Evolutionary conservation across 2,888 invertebrate genomes (phyloP), one percentile per base, ranked within the genome.

Genomic region (Notodonta dromedarius): DNA sequence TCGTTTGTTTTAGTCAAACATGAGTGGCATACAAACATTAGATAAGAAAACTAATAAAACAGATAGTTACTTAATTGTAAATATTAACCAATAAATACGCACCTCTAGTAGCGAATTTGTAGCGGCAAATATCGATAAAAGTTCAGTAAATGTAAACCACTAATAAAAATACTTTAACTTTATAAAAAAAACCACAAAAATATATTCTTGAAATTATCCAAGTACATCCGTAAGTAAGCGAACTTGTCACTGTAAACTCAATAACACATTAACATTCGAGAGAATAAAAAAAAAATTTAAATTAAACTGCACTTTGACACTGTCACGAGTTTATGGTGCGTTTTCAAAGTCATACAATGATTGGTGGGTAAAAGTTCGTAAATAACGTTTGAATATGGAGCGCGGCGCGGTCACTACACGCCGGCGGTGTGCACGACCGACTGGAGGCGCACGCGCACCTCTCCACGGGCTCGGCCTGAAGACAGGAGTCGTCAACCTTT

Each of bases 401-500:
- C 82, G 85, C 74, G 71, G 83, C 84, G 80, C 80, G 78, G 72
- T 56, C 76, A 83, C 78, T 77, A 80, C 87, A 77, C 88, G 78
- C 88, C 82, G 85, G 78, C 83, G 85, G 79, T 79, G 87, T 82
- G 79, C 89, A 86, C 90, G 88, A 87, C 81, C 85, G 89, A 92
- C 92, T 92, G 91, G 82, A 77, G 80, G 82, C 90, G 89, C 90
- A 83, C 80, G 90, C 92, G 92, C 91, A 88, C 67, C 83, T 84
- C 82, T 64, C 78, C 82, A 67, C 82, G 79, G 81, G 78, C 82
- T 83, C 78, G 80, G 76, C 82, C 79, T 79, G 73, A 79, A 78
- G 65, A 64, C 84, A 85, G 89, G 77, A 60, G 70, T 69, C 6
- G 63, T 0, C 74, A 91, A 91, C 90, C 76, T 85, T 91, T 85